phyloP scores from a whole-genome alignment of 2,113 vertebrate species.

The Oryzias celebensis region DNA sequence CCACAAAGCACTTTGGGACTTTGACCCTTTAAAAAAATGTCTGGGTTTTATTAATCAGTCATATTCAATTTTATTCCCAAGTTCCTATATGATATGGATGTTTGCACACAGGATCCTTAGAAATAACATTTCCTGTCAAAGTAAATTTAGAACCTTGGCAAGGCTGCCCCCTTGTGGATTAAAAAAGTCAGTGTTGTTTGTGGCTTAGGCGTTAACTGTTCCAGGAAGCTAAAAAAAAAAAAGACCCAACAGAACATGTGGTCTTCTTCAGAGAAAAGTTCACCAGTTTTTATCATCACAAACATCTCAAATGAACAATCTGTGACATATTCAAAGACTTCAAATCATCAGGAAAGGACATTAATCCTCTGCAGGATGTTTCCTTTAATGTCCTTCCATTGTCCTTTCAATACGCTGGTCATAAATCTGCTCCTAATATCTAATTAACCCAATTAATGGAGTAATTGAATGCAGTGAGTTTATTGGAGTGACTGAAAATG shows the following conservation, averaged over 20 bases:
- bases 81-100: neutral
- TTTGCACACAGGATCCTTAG: neutral
- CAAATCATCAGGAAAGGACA: neutral
- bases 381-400: neutral
- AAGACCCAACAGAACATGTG: neutral
- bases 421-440: constrained; percentile 3
- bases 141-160: neutral
- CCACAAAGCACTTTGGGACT: constrained; percentile 92
- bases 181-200: constrained; percentile 11
- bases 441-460: constrained; percentile 13
- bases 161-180: constrained; percentile 71
- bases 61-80: neutral
- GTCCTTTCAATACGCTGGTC: neutral
- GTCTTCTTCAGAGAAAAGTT: neutral
- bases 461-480: constrained; percentile 16
- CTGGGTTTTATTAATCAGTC: neutral
- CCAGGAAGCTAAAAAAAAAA: neutral
- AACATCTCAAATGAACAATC: neutral
- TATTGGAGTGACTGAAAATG: constrained; percentile 1
- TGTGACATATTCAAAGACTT: neutral
- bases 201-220: neutral
- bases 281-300: neutral
- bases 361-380: neutral
- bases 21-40: constrained; percentile 82
- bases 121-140: neutral